phyloP scores from a whole-genome alignment of 2,113 vertebrate genomes.

The Triplophysa dalaica region DNA sequence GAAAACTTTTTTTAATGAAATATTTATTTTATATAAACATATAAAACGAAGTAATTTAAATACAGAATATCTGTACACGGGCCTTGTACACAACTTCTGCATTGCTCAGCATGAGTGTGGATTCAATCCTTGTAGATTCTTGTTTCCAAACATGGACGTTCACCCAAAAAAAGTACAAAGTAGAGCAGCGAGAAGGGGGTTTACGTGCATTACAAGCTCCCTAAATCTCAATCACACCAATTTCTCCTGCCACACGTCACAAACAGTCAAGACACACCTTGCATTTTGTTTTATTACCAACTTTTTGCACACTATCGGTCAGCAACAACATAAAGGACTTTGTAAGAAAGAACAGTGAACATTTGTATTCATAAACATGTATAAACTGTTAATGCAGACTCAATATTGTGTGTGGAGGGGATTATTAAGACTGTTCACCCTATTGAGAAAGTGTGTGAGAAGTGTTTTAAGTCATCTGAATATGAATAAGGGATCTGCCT shows the following conservation, averaged over 20 bases:
- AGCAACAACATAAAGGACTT: neutral
- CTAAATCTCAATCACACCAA: neutral
- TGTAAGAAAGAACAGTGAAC: neutral
- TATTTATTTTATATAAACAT: conserved; percentile 67
- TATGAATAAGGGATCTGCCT: conserved; percentile 22
- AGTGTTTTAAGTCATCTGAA: conserved; percentile 14
- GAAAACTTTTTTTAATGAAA: conserved; percentile 62
- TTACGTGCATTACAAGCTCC: neutral
- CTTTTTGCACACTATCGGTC: neutral
- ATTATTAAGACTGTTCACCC: neutral
- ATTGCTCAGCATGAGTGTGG: conserved; percentile 33
- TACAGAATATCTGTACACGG: conserved; percentile 60
- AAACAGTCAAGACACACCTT: conserved; percentile 7
- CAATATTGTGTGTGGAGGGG: neutral
- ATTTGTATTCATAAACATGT: neutral
- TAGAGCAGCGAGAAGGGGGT: conserved; percentile 37
- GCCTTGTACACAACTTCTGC: conserved; percentile 50
- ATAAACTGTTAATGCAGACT: neutral
- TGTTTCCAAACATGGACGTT: conserved; percentile 19
- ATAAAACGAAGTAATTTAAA: conserved; percentile 65
- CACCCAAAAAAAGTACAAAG: conserved; percentile 33
- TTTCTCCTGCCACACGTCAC: neutral
- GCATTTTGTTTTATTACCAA: neutral
- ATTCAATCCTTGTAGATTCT: conserved; percentile 27
- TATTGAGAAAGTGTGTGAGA: neutral